Conservation (phyloP, 2,113 vertebrate species). For the Anolis sagrei region DNA sequence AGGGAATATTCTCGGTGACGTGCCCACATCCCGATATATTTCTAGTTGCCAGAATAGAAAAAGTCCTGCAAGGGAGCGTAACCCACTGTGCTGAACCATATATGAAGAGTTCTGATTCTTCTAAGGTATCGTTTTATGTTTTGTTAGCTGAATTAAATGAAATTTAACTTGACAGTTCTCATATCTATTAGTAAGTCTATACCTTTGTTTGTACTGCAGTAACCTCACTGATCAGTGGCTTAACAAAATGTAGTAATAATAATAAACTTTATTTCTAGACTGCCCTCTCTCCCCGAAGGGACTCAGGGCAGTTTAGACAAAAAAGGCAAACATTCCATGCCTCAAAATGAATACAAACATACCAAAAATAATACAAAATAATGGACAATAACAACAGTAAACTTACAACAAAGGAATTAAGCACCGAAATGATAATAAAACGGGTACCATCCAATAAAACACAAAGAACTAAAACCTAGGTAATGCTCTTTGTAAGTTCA, state of each 20-base stretch:
- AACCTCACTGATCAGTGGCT: neutral
- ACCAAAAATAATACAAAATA: too few relatives aligned
- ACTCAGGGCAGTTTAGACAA: too few relatives aligned
- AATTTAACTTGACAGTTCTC: neutral
- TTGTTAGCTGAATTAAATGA: neutral
- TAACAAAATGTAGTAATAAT: neutral
- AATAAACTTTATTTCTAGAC: too few relatives aligned
- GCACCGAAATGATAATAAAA: too few relatives aligned
- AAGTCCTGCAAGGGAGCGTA: conserved; percentile 96
- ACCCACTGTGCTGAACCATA: conserved; percentile 95
- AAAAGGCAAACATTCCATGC: too few relatives aligned
- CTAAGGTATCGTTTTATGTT: conserved; percentile 83
- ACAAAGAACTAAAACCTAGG: too few relatives aligned
- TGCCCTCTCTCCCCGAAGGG: too few relatives aligned
- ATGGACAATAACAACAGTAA: too few relatives aligned
- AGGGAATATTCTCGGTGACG: conserved; percentile 96
- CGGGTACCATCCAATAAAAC: too few relatives aligned
- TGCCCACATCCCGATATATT: conserved; percentile 98
- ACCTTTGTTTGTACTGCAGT: neutral
- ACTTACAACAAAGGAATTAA: too few relatives aligned
- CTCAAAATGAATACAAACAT: too few relatives aligned
- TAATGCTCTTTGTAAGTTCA: neutral
- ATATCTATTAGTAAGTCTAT: conserved; percentile 3
- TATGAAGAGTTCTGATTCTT: conserved; percentile 96
- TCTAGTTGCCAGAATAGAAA: conserved; percentile 96